Base-by-base conservation (phyloP, 2,797 vertebrate genomes). In the Cryptoblepharus egeriae region DNA sequence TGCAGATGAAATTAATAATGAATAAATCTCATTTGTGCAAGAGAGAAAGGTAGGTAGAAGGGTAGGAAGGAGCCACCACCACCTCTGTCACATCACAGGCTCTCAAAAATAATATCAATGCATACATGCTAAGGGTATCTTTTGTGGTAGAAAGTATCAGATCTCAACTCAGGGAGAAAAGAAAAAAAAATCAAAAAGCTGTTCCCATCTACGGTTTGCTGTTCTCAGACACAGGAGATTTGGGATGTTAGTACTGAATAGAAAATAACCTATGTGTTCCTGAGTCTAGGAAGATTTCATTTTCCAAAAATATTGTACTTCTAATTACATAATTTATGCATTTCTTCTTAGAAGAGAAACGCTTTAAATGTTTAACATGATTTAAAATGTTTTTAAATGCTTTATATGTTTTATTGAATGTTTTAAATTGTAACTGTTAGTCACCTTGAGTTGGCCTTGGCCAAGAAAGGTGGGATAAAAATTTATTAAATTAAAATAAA, bases 1-100 rank as follows among this genome's bases (percentile, higher is more conserved):
- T 75, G 64, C 76, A 61, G 76, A 82, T 61, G 58, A 79, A 79
- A 64, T 75, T 78, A 86, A 78, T 81, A 78, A 79, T 78, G 45
- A 75, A 78, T 74, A 79, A 57, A 63, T 35, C 63, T 32, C 73
- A 84, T 52, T 79, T 79, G 24, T 58, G 60, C 16, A 68, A 67
- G 16, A 60, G 76, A 84, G n/a, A n/a, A n/a, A n/a, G n/a, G n/a
- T n/a, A n/a, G 49, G 10, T 52, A 37, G 61, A 79, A 84, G 49
- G 55, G 30, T 49, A 60, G 35, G 20, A 78, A 67, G 39, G 52
- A 74, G 55, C 63, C 49, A 67, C 52, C 5, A 20, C 37, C 67
- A n/a, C 32, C 76, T 58, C 75, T 28, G 28, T 32, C 49, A 70
- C 13, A 73, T 71, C 71, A 49, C 39, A 84, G 30, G 16, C 9